Evolutionary conservation across 2,113 vertebrate species (phyloP), one percentile per base, ranked within the genome.

Genomic region (Muscicapa adusta): DNA sequence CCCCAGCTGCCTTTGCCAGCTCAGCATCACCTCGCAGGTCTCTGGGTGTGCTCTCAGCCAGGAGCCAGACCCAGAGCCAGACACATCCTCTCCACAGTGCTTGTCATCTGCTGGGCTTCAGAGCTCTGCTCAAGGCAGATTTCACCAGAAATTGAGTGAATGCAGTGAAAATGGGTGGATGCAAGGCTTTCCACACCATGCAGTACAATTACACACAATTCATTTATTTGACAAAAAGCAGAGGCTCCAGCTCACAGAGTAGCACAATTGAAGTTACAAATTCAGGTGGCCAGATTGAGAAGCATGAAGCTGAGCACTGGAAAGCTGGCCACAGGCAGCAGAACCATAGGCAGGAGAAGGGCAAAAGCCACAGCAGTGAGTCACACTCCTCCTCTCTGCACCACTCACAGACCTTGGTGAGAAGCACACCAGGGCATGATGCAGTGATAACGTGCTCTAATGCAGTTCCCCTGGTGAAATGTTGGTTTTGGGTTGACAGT

Each of bases 381-480:
- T 51, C 57, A 70, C 24, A 18, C 7, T 70, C 43, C 10, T 87
- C 14, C 33, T 67, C 15, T 5, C 42, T 18, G 5, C 33, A 22
- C 1, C 0, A 0, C 51, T 62, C 29, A 40, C 36, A 72, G 14
- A 29, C 31, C 38, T 42, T 28, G 0, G 0, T 8, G 24, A 3
- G 1, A 36, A 85, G 53, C 33, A 60, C 15, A 13, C 8, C 4
- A 3, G 45, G 0, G 0, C 24, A 19, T 0, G 1, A 0, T 29
- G 22, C n/a, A 38, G 31, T 3, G 3, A 43, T 28, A n/a, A 40
- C 0, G 8, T 47, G 47, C 42, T 89, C 47, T 62, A 26, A 20
- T 3, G 25, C 26, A 33, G 10, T 8, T 83, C 22, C 67, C 16
- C 29, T 31, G 23, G 7, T 14, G 31, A 96, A 71, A 71, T 23